Base-by-base conservation (phyloP, 1,140 invertebrate genomes). In the Limonius californicus region DNA sequence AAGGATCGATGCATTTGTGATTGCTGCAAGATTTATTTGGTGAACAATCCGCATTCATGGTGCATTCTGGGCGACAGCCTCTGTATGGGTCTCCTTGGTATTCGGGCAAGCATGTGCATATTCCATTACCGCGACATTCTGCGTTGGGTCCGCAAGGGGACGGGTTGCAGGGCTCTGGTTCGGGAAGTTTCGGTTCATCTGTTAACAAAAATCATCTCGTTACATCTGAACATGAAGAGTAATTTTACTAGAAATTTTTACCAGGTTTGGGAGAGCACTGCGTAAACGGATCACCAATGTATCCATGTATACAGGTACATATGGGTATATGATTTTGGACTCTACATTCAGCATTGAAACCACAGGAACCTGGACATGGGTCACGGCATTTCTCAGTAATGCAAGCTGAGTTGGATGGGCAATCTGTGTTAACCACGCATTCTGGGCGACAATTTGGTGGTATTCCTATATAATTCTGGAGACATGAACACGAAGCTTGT, bases 31-130 rank as follows among this genome's bases (percentile, higher is more conserved):
- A 85, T 75, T 85, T 89, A 45, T 84, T 81, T 43, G 85, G 80
- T 1, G 88, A 79, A 74, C 91, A 94, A 61, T 94, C 91, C 1
- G 89, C 86, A 73, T 91, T 94, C 69, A 90, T 83, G 0, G 90
- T 87, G 75, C 91, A 94, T 76, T 94, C 90, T 12, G 91, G 91
- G 64, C 89, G 78, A 74, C 92, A 94, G 15, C 82, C 84, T 57
- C 76, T 73, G 64, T 88, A 87, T 2, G 87, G 54, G 62, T 74
- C 70, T 85, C 86, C 86, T 45, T 83, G 78, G 72, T 88, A 90
- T 57, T 85, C 84, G 15, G 77, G 72, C 57, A 86, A 64, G 66
- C 88, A 89, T 19, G 79, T 77, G 68, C 87, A 89, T 35, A 83
- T 50, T 8, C 84, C 84, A 63, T 77, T 80, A 11, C 76, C 78